Evolutionary conservation across 2,113 vertebrate genomes (phyloP), one percentile per base, ranked within the genome.

Genomic region (Micronycteris hirsuta): DNA sequence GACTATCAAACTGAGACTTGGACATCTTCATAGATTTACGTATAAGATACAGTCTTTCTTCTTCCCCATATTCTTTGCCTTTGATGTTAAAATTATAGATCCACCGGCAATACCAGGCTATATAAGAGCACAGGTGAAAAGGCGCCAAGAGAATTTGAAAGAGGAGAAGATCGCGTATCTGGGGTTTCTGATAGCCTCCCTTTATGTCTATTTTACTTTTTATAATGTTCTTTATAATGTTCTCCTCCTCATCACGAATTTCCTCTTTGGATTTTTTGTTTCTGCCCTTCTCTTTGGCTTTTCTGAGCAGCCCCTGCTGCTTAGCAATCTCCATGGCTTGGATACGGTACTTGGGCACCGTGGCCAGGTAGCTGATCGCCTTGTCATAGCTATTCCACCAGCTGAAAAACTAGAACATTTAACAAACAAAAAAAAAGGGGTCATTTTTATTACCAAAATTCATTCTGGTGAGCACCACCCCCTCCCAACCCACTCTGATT

Each of bases 131-230:
- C 88, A 99, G 93, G 94, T 99, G 99, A 97, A 99, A 99, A 19
- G 99, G 99, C 67, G 98, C 98, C 3, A 99, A 98, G 43, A 99
- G 85, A 8, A 99, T 99, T 97, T 99, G 99, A 94, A 99, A 99
- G 17, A 99, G 98, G 74, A 99, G 99, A 94, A 99, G 99, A 98
- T 99, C 99, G 0, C 98, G 98, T 84, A 99, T 96, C 91, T 99
- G 99, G 76, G 99, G 99, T 87, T 99, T 99, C 98, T 99, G 99
- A 97, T 99, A 99, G 95, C 99, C 99, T 0, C 99, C 99, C 96
- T 99, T 99, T 96, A 99, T 99, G 98, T 99, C 99, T 81, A 99
- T 99, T 98, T 99, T 99, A 96, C 98, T 99, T 98, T 99, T 99
- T 97, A 99, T 99, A 95, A 99, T 99, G 97, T 99, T 99, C 19